These are phyloP conservation scores for Mesorhabditis sp. DNA, from an alignment of 2,888 invertebrate species.

Conservation along the genomic window DNA sequence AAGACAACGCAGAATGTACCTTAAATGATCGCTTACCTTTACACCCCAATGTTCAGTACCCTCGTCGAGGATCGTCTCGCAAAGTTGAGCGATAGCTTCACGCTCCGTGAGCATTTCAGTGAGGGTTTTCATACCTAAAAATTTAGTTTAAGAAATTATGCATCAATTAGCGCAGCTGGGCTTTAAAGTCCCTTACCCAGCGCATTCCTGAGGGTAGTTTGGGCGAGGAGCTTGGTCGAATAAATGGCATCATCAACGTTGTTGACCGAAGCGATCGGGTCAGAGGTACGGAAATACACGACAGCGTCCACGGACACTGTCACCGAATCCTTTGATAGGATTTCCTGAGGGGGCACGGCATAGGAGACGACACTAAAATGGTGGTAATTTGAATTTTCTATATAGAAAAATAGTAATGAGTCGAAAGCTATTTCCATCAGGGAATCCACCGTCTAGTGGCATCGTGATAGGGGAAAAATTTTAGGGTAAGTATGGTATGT, in stretches of 20 bases:
- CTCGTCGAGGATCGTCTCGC: conserved; percentile 58
- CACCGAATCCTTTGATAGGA: conserved; percentile 58
- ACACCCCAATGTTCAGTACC: conserved; percentile 59
- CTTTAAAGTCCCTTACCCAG: conserved; percentile 63
- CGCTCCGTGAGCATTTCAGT: conserved; percentile 94
- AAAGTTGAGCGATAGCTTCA: conserved; percentile 65
- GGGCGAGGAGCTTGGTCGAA: conserved; percentile 72
- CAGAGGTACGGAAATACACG: conserved; percentile 57
- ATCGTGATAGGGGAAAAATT: too few relatives aligned
- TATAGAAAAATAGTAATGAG: not conserved
- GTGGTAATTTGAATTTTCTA: too few relatives aligned
- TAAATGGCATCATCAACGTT: conserved; percentile 60
- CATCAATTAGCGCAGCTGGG: not conserved
- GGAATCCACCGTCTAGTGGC: not conserved
- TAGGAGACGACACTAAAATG: conserved; percentile 53
- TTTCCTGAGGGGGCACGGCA: conserved; percentile 58
- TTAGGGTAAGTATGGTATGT: too few relatives aligned
- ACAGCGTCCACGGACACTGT: conserved; percentile 53
- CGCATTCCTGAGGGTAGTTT: conserved; percentile 71
- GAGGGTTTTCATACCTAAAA: conserved; percentile 80
- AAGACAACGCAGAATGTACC: not conserved
- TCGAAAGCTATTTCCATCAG: not conserved
- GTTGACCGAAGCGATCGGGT: conserved; percentile 54
- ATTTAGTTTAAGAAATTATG: not conserved
- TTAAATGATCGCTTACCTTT: conserved; percentile 34